Percentiles rank a stretch among this genome's conserved stretches.
These are phyloP conservation scores for Diachrysia chrysitis DNA, from an alignment of 2,888 invertebrate genomes.

Conservation along the genomic window DNA sequence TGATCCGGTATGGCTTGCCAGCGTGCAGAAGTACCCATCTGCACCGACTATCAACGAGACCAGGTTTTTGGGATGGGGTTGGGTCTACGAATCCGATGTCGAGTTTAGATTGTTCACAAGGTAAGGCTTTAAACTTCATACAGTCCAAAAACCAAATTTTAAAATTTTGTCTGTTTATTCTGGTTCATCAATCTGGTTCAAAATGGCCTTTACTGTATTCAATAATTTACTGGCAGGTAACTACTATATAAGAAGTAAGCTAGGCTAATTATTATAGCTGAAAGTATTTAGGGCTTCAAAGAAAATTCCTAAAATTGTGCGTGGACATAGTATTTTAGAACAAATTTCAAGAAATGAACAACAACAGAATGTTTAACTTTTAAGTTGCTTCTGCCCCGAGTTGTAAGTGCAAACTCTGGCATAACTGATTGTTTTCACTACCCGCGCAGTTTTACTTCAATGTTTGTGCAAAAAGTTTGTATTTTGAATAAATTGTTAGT, in stretches of 20 bases:
- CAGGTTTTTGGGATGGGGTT: constrained; percentile 78
- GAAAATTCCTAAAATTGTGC: constrained; percentile 1
- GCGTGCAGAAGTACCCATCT: constrained; percentile 77
- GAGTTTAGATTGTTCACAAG: constrained; percentile 85
- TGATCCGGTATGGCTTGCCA: constrained; percentile 87
- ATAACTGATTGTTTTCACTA: constrained; percentile 47
- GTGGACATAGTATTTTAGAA: constrained; percentile 14
- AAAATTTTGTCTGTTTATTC: too few species aligned
- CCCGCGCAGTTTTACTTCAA: constrained; percentile 15
- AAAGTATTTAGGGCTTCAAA: background rate
- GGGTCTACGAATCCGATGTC: constrained; percentile 83
- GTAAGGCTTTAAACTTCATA: constrained; percentile 68
- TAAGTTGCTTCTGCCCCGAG: constrained; percentile 25
- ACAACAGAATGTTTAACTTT: constrained; percentile 35
- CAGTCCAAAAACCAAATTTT: too few species aligned
- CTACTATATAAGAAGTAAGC: too few species aligned
- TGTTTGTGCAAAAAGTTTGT: constrained; percentile 11
- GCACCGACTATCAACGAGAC: constrained; percentile 77
- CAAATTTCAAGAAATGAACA: constrained; percentile 29
- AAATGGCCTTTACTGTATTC: too few species aligned
- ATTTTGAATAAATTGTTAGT: background rate
- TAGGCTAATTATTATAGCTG: too few species aligned
- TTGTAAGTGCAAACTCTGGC: constrained; percentile 30
- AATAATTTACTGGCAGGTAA: too few species aligned
- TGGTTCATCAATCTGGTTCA: too few species aligned